Percentiles rank a stretch among this genome's conserved stretches.
phyloP scores from a whole-genome alignment of 2,888 invertebrate genomes.

The Pteria penguin region DNA sequence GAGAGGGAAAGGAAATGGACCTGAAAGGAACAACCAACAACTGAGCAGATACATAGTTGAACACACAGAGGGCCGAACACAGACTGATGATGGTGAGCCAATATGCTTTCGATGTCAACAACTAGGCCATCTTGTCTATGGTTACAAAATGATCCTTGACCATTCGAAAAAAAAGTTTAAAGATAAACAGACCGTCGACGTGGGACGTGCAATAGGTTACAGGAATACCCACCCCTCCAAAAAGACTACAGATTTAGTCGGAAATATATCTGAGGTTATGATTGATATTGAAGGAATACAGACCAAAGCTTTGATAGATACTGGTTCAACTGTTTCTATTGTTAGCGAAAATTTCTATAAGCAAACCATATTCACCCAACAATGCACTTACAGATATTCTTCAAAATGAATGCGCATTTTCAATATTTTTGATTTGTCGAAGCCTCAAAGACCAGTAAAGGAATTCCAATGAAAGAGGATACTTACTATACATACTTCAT shows the following conservation, averaged over 20 bases:
- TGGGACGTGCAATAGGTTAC: neutral
- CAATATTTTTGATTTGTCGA: neutral
- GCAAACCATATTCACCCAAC: neutral
- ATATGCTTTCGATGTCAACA: neutral
- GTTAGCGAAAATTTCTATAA: too few relatives aligned
- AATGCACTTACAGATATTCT: neutral
- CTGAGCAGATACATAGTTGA: neutral
- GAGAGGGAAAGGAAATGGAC: neutral
- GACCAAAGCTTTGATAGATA: too few relatives aligned
- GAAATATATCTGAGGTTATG: too few relatives aligned
- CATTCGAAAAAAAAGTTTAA: too few relatives aligned
- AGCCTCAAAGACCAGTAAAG: neutral
- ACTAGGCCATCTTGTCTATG: neutral
- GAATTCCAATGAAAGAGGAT: neutral
- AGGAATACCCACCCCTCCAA: neutral
- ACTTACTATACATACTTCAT: constrained; percentile 2
- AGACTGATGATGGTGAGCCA: neutral
- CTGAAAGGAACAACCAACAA: too few relatives aligned
- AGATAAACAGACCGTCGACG: neutral
- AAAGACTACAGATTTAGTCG: neutral
- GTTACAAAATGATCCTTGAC: neutral
- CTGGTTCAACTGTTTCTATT: too few relatives aligned
- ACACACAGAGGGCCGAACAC: neutral
- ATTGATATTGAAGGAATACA: too few relatives aligned
- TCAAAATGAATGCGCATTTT: neutral